These are phyloP conservation scores for Polyommatus icarus DNA, from an alignment of 2,888 invertebrate species.

Conservation along the genomic window DNA sequence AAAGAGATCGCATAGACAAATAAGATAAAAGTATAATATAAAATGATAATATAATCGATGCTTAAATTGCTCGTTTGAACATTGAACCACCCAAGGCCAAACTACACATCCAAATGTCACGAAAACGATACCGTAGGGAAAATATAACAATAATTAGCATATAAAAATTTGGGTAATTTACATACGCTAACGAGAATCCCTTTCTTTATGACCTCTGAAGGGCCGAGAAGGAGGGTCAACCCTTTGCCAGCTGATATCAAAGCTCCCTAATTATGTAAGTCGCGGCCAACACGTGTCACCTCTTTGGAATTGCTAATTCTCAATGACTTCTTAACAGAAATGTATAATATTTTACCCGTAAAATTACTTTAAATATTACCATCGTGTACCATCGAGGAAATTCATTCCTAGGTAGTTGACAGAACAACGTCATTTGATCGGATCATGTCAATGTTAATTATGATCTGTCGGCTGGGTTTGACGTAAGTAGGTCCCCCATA, in stretches of 20 bases:
- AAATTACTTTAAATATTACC: background rate
- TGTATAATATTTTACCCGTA: background rate
- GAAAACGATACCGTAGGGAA: background rate
- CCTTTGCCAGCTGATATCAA: slow-evolving; percentile 8
- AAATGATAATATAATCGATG: too few relatives aligned
- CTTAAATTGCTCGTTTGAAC: background rate
- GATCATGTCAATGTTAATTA: too few relatives aligned
- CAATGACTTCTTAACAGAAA: background rate
- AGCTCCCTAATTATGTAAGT: slow-evolving; percentile 4
- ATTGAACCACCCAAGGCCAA: background rate
- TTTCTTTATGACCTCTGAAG: slow-evolving; percentile 15
- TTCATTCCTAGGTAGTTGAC: too few relatives aligned
- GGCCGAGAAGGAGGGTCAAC: background rate
- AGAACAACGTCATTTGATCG: too few relatives aligned
- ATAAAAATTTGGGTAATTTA: slow-evolving; percentile 2
- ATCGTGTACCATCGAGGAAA: too few relatives aligned
- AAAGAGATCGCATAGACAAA: too few relatives aligned
- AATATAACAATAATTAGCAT: background rate
- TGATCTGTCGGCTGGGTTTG: too few relatives aligned
- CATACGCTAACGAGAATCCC: slow-evolving; percentile 6
- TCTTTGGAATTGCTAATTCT: slow-evolving; percentile 1
- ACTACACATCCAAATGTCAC: background rate
- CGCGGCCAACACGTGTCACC: background rate
- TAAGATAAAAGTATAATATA: too few relatives aligned
- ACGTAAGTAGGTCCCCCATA: too few relatives aligned